A percentile compares a stretch with the other conserved stretches of the same genome.
phyloP scores from a whole-genome alignment of 2,888 invertebrate genomes.

The Frankliniella intonsa region DNA sequence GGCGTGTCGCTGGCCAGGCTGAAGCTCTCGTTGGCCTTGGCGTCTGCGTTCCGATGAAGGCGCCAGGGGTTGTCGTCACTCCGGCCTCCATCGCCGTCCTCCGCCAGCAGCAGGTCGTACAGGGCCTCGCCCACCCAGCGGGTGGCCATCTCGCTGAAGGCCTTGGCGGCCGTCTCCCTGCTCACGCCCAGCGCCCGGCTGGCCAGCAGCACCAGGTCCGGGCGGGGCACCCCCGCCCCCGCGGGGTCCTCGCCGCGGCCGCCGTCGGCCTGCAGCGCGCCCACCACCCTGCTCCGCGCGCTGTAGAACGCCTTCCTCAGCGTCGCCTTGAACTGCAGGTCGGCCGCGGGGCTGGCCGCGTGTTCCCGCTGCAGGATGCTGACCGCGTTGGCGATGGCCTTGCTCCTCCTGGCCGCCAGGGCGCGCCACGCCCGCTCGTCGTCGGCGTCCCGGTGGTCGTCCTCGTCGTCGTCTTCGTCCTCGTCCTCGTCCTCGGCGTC shows the following conservation, averaged over 20 bases:
- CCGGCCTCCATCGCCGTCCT: neutral
- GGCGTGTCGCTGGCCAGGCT: neutral
- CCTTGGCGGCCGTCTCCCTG: neutral
- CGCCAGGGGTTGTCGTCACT: neutral
- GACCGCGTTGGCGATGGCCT: neutral
- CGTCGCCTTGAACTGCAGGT: neutral
- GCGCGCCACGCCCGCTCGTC: neutral
- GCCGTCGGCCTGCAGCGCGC: neutral
- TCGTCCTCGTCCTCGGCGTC: neutral
- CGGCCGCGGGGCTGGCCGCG: neutral
- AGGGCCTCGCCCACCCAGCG: constrained; percentile 13
- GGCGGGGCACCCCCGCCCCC: neutral
- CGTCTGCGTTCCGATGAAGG: neutral
- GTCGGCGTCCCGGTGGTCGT: neutral
- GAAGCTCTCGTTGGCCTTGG: neutral
- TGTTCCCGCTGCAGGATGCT: neutral
- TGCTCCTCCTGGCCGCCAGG: neutral
- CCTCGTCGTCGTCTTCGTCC: neutral
- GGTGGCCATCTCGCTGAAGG: neutral
- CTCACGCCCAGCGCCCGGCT: neutral
- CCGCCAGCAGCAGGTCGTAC: neutral
- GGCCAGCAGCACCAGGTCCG: neutral
- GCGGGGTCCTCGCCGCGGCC: neutral
- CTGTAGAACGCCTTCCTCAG: neutral
- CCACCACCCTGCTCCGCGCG: neutral